Conservation (phyloP, 2,797 vertebrate genomes). For the Rhabdophis nuchalis region DNA sequence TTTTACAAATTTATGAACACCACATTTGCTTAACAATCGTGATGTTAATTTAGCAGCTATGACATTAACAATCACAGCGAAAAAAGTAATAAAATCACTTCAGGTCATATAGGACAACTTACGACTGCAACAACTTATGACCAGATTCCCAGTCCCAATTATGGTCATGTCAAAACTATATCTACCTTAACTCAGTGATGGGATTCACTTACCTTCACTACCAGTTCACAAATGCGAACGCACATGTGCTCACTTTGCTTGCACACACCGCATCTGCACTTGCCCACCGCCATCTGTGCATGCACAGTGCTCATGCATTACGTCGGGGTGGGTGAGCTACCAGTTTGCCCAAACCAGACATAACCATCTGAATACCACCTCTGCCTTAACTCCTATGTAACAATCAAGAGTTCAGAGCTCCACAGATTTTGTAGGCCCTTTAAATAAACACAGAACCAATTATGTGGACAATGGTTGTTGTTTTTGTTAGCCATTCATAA, state of each 20-base stretch:
- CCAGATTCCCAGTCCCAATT: not conserved
- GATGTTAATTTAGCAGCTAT: not conserved
- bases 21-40: not conserved
- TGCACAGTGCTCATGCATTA: no score
- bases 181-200: not conserved
- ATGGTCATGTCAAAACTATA: not conserved
- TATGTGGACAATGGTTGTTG: not conserved
- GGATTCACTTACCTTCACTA: no score
- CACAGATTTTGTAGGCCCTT: not conserved
- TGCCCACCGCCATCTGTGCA: no score
- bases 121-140: not conserved
- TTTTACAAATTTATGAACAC: not conserved
- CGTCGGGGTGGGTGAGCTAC: no score
- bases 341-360: no score
- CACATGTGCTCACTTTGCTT: no score
- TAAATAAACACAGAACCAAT: not conserved
- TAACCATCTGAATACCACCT: no score
- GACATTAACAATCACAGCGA: not conserved
- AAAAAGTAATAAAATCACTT: not conserved
- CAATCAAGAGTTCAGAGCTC: not conserved
- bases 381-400: not conserved
- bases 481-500: not conserved
- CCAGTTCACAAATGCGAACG: no score
- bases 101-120: not conserved
- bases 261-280: no score